These are phyloP conservation scores for Tarsius wallacei DNA, from an alignment of 2,797 vertebrate species.

Conservation along the genomic window DNA sequence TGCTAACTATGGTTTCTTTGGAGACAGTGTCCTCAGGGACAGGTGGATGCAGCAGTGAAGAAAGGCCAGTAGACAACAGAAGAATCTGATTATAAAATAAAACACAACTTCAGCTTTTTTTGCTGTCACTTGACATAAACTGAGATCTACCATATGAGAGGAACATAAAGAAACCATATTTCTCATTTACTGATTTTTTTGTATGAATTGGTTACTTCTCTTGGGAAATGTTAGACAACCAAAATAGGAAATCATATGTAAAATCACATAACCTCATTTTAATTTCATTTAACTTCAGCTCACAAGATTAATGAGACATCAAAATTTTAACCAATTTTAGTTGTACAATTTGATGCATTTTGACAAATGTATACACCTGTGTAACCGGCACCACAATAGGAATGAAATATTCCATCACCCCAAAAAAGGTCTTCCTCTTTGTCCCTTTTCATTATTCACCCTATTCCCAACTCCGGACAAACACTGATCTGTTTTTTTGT, in stretches of 20 bases:
- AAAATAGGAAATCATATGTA: neutral
- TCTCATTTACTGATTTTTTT: neutral
- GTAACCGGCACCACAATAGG: no score
- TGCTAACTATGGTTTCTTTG: neutral
- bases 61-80: neutral
- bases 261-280: neutral
- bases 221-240: neutral
- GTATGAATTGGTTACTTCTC: no score
- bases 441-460: no score
- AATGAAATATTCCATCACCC: no score
- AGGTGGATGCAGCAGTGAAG: neutral
- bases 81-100: slow-evolving; percentile 11
- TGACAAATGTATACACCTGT: no score
- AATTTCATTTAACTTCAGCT: no score
- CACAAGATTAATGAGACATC: no score
- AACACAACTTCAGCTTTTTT: neutral
- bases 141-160: neutral
- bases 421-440: no score
- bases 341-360: no score
- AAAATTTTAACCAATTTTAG: no score
- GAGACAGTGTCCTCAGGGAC: slow-evolving; percentile 47
- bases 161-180: neutral
- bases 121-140: neutral
- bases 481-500: no score
- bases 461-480: no score